Percentiles rank a stretch among this genome's conserved stretches.
Evolutionary conservation across 1,140 invertebrate species (phyloP).

Genomic region (Philopotamus ludificatus): DNA sequence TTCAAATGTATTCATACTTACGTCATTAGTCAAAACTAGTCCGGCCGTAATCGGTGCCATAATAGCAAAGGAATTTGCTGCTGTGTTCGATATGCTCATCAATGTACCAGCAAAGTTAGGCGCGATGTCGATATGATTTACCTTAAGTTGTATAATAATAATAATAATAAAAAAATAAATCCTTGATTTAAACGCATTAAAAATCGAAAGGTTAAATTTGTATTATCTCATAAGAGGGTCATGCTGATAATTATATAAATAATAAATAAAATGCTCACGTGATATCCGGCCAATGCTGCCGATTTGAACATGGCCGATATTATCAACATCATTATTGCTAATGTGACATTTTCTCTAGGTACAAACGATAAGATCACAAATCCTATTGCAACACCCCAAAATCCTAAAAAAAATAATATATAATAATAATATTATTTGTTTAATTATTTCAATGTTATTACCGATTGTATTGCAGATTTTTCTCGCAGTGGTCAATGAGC

Average conservation of each 20-base stretch:
- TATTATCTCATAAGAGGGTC: no score
- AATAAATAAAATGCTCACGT: conserved; percentile 39
- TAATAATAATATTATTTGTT: no score
- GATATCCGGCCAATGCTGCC: conserved; percentile 66
- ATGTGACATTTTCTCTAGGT: conserved; percentile 54
- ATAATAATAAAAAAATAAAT: not conserved
- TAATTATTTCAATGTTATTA: conserved; percentile 41
- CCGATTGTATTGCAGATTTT: conserved; percentile 50
- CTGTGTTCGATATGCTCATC: conserved; percentile 67
- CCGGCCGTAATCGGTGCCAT: conserved; percentile 59
- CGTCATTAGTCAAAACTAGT: conserved; percentile 46
- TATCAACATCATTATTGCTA: conserved; percentile 64
- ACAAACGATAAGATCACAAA: conserved; percentile 64
- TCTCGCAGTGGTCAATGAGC: conserved; percentile 47
- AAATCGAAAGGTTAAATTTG: conserved; percentile 1
- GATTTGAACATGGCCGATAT: conserved; percentile 73
- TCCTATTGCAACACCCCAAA: conserved; percentile 60
- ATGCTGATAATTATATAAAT: no score
- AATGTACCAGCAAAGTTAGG: conserved; percentile 77
- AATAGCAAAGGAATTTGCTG: conserved; percentile 66
- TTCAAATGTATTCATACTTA: no score
- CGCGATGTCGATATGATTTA: conserved; percentile 73
- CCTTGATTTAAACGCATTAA: not conserved
- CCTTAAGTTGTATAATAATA: conserved; percentile 44
- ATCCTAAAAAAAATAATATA: conserved; percentile 55